Base-by-base conservation (phyloP, 2,888 invertebrate genomes). In the Lithophane leautieri region DNA sequence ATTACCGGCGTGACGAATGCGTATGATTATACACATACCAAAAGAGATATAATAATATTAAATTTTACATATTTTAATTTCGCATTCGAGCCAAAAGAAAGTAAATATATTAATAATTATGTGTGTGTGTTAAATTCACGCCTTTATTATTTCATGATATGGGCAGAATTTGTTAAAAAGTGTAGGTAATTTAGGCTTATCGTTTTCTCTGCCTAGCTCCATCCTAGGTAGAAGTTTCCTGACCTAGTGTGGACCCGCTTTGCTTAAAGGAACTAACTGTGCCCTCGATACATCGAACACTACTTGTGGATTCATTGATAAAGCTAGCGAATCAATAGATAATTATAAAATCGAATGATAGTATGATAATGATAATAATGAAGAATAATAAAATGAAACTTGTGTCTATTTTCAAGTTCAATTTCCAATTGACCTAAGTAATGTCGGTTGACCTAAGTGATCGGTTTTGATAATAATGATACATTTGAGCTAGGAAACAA, bases 61-160 rank as follows among this genome's bases (percentile, higher is more conserved):
- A 81, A 72, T 74, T 78, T 81, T 54, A 77, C 81, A 72, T 77
- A 70, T 83, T 79, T 82, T 56, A 61, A 28, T 71, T 79, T 82
- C 73, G 42, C 72, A 69, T 67, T 60, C 34, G n/a, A 66, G 47
- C 16, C 25, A 82, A 83, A 80, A 70, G 84, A 85, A 85, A 85
- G 84, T 85, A 79, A 73, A 73, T 78, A 76, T 79, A 69, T n/a
- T n/a, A 70, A 84, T 79, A 70, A 72, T 73, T 77, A 74, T 72
- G 79, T 65, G 67, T 71, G 54, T 62, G 34, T 73, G 54, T 80
- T 70, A 54, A 70, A 78, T 81, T 85, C 73, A 73, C 61, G 73
- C 54, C 28, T 68, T 79, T 76, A 71, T 79, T 74, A 71, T 70
- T 66, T 61, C 65, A 52, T 74, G 56, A 56, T 40, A 70, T 66